Evolutionary conservation across 2,113 vertebrate species (phyloP), one percentile per base, ranked within the genome.

Genomic region (Meleagris gallopavo): DNA sequence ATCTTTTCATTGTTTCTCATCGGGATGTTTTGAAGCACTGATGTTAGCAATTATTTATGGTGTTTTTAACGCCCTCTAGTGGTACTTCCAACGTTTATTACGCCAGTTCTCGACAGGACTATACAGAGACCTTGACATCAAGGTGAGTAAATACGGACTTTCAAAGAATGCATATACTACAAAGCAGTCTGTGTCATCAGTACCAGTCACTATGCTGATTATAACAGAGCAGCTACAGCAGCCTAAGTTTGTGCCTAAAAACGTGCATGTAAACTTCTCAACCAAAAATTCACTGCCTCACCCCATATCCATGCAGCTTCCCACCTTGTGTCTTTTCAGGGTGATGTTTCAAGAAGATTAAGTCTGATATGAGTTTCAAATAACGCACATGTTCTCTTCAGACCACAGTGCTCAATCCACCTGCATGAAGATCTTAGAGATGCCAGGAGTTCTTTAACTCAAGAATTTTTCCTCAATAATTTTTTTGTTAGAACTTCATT

Each of bases 61-160:
- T 83, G 58, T 62, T 90, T 96, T 95, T 71, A 61, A 78, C 80
- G 89, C 82, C 87, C 87, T 90, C 89, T 96, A 83, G 89, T 81
- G 87, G 85, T n/a, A 13, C 22, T 48, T 48, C 4, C 64, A 46
- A 34, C 48, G 7, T 48, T 48, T 48, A 12, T 24, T 48, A 48
- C 22, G 22, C 11, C 22, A 48, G 48, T 48, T 24, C 48, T 62
- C 15, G 22, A 5, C 45, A 17, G 0, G 0, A 10, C 15, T 48
- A 0, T 1, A 1, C 66, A 21, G 54, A 76, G 54, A 64, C 25
- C 3, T 54, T 32, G 22, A 8, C 7, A 7, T 27, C 7, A 24
- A 32, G 17, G 12, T 7, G 27, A 8, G 1, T 57, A 3, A 0
- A 0, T 7, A 17, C 7, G 13, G 25, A 6, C 11, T 79, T 66